Percentiles rank a stretch among this genome's conserved stretches.
Evolutionary conservation across 2,888 invertebrate genomes (phyloP).

Genomic region (Lepas anatifera): DNA sequence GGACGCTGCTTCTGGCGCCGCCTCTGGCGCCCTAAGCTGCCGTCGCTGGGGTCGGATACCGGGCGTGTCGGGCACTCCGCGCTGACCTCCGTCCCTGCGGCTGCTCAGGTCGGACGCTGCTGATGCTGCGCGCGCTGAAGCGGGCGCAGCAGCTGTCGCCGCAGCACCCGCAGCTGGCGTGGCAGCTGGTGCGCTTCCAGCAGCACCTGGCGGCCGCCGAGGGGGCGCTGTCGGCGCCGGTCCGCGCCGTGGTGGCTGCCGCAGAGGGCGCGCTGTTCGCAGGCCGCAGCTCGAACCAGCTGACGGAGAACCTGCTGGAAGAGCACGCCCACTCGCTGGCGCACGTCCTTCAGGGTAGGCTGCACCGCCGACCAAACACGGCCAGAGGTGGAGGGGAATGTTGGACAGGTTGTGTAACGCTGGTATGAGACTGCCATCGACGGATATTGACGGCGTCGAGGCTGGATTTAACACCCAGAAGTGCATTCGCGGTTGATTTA

Average conservation of each 20-base stretch:
- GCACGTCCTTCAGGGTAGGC: constrained; percentile 58
- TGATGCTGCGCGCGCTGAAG: constrained; percentile 93
- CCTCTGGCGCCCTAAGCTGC: constrained; percentile 31
- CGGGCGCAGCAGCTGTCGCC: constrained; percentile 66
- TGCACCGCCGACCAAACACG: not conserved
- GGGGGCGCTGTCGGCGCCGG: constrained; percentile 36
- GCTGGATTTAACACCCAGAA: too few species aligned
- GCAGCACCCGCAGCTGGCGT: constrained; percentile 48
- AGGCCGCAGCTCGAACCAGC: constrained; percentile 37
- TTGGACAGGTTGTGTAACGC: not conserved
- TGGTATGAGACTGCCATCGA: too few species aligned
- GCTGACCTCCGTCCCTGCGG: too few species aligned
- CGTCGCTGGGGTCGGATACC: too few species aligned
- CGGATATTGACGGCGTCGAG: too few species aligned
- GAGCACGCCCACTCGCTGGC: constrained; percentile 50
- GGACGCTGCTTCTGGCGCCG: not conserved
- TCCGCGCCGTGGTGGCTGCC: constrained; percentile 19
- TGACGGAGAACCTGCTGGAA: constrained; percentile 57
- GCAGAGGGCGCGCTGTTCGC: constrained; percentile 37
- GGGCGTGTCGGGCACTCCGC: too few species aligned
- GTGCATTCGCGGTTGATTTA: too few species aligned
- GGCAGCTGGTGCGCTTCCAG: constrained; percentile 69
- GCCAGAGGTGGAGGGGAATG: not conserved
- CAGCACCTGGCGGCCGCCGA: constrained; percentile 38
- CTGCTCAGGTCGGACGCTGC: constrained; percentile 70